phyloP scores from a whole-genome alignment of 2,113 vertebrate genomes.

The Rhegmatorhina hoffmannsi region DNA sequence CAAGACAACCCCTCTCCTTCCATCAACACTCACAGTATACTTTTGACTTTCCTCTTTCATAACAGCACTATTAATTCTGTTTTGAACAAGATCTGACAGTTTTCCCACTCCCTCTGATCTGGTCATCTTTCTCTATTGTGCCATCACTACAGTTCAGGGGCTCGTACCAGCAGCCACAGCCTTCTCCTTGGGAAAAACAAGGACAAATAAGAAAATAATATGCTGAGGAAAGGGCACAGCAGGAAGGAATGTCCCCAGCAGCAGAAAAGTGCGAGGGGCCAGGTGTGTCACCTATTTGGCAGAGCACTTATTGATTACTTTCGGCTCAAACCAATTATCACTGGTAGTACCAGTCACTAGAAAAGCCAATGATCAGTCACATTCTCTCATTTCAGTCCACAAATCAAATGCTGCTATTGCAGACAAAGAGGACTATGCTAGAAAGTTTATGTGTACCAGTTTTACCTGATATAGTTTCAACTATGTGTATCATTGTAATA shows the following conservation, averaged over 20 bases:
- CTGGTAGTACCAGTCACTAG: not conserved
- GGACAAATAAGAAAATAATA: not conserved
- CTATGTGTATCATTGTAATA: not conserved
- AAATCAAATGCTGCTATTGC: not conserved
- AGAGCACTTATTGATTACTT: not conserved
- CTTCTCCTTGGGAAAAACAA: not conserved
- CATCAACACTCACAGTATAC: not conserved
- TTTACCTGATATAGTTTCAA: not conserved
- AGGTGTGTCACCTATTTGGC: not conserved
- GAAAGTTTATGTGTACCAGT: not conserved
- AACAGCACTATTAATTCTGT: not conserved
- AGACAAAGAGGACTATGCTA: not conserved
- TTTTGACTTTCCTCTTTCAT: not conserved
- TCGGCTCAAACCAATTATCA: not conserved
- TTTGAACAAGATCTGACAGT: not conserved
- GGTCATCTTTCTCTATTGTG: not conserved
- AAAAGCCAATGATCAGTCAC: not conserved
- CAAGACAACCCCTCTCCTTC: not conserved
- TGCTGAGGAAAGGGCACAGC: not conserved
- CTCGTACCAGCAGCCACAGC: not conserved
- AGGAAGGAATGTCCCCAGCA: not conserved
- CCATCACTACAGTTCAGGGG: not conserved
- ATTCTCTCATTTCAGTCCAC: not conserved
- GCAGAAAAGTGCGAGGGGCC: fast-evolving
- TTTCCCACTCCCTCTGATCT: not conserved